Evolutionary conservation across 2,113 vertebrate genomes (phyloP), one percentile per base, ranked within the genome.

Genomic region (Zosterops lateralis): DNA sequence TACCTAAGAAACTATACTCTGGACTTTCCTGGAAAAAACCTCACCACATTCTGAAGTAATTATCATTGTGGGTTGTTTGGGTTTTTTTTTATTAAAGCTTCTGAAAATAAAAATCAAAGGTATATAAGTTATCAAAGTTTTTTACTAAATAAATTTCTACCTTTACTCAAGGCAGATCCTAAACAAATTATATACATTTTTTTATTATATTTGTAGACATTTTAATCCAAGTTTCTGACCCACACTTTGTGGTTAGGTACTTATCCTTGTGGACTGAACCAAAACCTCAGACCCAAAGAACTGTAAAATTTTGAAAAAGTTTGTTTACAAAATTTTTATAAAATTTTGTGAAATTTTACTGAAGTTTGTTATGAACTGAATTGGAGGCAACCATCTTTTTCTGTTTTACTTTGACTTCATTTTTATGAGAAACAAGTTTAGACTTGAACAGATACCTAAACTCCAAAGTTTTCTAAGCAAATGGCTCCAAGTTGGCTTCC

Each of bases 31-130:
- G 25, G 18, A 9, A 56, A 32, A 16, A 24, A 21, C 0, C 1
- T 2, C 25, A 20, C 14, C 21, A 67, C 34, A 34, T 74, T 90
- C 48, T 57, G 51, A 93, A 88, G 60, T 53, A 91, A 77, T 45
- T 76, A 36, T 29, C 11, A 21, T 5, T 78, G 10, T 7, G 3
- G 6, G 5, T 2, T 24, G 3, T 26, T 47, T 7, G 3, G 6
- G 5, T 2, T 24, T 4, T 24, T 4, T 50, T 89, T 58, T 20
- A 67, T 19, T 42, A 45, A 64, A 71, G 19, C 15, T 40, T 53
- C 77, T 71, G 29, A 90, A 93, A 22, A 56, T 34, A 42, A 17
- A 57, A 62, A 42, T 29, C 26, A 31, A 70, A 60, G 4, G 2
- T 17, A 13, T 54, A 21, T 19, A 36, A 50, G 4, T 54, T 67